These are phyloP conservation scores for Sarcophaga variegata DNA, from an alignment of 2,888 invertebrate species.

Conservation along the genomic window DNA sequence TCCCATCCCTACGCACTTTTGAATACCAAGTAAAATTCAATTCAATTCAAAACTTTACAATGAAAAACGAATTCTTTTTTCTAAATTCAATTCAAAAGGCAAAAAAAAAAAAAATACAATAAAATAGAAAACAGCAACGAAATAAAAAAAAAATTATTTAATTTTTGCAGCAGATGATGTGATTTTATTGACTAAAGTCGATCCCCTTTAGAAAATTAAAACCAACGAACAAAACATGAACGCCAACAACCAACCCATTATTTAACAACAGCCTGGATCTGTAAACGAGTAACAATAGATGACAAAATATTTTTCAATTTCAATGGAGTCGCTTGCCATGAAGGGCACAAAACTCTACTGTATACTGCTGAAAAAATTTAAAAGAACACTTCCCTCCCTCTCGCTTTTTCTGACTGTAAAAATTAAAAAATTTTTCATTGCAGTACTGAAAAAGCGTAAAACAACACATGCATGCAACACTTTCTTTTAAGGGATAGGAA, in stretches of 20 bases:
- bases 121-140: conserved; percentile 6
- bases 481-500: too few species aligned
- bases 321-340: conserved; percentile 46
- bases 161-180: neutral
- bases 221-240: conserved; percentile 21
- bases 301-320: conserved; percentile 57
- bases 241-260: conserved; percentile 30
- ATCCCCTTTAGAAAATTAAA: conserved; percentile 13
- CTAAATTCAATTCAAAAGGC: conserved; percentile 42
- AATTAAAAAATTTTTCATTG: too few species aligned
- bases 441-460: too few species aligned
- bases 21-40: conserved; percentile 59
- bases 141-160: conserved; percentile 4
- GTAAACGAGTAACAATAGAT: neutral
- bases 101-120: neutral
- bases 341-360: conserved; percentile 35
- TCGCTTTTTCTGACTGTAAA: too few species aligned
- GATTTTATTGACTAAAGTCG: conserved; percentile 26
- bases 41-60: conserved; percentile 62
- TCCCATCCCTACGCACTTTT: conserved; percentile 4
- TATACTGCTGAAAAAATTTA: too few species aligned
- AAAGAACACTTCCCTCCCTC: too few species aligned
- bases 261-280: neutral
- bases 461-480: too few species aligned
- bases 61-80: conserved; percentile 41